Evolutionary conservation across 2,888 invertebrate species (phyloP).

Genomic region (Amblyteles armatorius): DNA sequence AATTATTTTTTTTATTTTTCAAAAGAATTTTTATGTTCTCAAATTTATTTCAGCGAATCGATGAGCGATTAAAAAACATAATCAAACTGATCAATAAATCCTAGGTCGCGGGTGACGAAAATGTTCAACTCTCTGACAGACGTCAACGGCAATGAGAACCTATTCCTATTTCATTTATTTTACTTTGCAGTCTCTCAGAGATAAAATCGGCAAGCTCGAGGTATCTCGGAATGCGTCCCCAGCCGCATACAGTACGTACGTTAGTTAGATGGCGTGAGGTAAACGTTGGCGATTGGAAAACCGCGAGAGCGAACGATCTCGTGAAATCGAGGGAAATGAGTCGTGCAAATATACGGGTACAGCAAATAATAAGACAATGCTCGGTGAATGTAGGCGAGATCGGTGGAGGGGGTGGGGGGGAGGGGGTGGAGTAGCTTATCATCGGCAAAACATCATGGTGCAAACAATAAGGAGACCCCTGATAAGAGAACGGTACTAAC

Average conservation of each 20-base stretch:
- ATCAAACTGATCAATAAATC: not conserved
- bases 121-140: not conserved
- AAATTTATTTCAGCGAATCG: not conserved
- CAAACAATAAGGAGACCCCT: constrained; percentile 74
- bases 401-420: constrained; percentile 10
- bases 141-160: constrained; percentile 29
- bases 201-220: constrained; percentile 39
- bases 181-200: constrained; percentile 45
- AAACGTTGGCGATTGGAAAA: constrained; percentile 25
- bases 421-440: constrained; percentile 72
- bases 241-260: constrained; percentile 1
- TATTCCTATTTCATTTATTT: constrained; percentile 8
- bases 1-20: no score
- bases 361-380: constrained; percentile 67
- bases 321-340: constrained; percentile 69
- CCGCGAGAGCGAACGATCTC: constrained; percentile 42
- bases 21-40: not conserved
- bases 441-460: constrained; percentile 75
- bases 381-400: constrained; percentile 21
- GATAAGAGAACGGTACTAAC: constrained; percentile 72
- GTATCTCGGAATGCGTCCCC: constrained; percentile 39
- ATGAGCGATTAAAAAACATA: no score
- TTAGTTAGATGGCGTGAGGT: constrained; percentile 42
- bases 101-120: not conserved
- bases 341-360: constrained; percentile 69